Base-by-base conservation (phyloP, 2,797 vertebrate genomes). In the Anguilla megastoma region DNA sequence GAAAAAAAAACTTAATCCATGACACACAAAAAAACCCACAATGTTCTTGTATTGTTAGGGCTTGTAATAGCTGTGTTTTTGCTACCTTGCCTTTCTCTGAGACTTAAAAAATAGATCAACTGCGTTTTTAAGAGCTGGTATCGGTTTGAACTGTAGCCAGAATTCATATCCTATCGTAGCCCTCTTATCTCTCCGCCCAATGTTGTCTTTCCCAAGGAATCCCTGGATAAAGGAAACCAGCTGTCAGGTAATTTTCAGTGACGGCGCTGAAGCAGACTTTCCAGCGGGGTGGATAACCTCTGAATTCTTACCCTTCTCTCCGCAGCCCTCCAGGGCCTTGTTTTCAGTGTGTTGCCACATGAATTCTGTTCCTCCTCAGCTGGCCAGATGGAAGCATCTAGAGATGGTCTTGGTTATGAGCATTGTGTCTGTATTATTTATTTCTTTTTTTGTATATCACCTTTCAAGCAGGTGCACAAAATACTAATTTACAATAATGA, bases 341-440 rank as follows among this genome's bases (percentile, higher is more conserved):
- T 71, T 92, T 90, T 93, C 90, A 92, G 90, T 91, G 79, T 90
- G 89, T 87, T 91, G 93, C 90, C 91, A 92, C 87, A 93, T 10
- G 86, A 88, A 88, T 88, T 91, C 90, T 92, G 90, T 48, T 86
- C 74, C n/a, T 41, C 63, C 85, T 85, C 52, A 84, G 52, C 27
- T 84, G 87, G 71, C 69, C 86, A 87, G 24, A 16, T 41, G 48
- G 86, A 90, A 88, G 92, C 91, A 94, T 92, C 92, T 94, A 91
- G 85, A 86, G 76, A 86, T 66, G 80, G 76, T 30, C 14, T 48
- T 12, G 54, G 74, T 63, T 66, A 48, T 89, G 41, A 89, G 86
- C 92, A 21, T 84, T 86, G 76, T 45, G 69, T 1, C 56, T 91
- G 2, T 21, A 45, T 48, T 9, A 50, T 66, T n/a, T 66, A 66